phyloP scores from a whole-genome alignment of 2,113 vertebrate genomes.

The Anguilla japonica region DNA sequence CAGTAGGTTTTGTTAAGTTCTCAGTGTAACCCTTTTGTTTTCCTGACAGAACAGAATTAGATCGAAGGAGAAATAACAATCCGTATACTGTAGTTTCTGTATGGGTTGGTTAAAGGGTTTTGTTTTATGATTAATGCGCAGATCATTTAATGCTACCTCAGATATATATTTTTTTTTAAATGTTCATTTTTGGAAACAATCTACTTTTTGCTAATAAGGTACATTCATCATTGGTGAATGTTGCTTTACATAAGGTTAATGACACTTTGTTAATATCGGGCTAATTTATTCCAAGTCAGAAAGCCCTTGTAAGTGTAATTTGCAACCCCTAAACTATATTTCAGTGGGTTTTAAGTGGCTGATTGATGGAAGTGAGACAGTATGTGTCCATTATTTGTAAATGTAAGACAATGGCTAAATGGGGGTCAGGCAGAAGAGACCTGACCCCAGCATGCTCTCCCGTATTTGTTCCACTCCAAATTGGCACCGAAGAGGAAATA shows the following conservation, averaged over 20 bases:
- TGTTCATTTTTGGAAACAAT: conserved; percentile 71
- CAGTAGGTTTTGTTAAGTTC: not conserved
- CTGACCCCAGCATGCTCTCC: conserved; percentile 43
- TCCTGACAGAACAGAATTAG: not conserved
- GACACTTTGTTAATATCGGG: conserved; percentile 71
- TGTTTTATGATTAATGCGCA: conserved; percentile 71
- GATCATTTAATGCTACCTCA: conserved; percentile 65
- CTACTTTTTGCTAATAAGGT: conserved; percentile 73
- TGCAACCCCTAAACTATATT: conserved; percentile 61
- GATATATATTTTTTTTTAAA: conserved; percentile 66
- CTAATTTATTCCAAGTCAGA: conserved; percentile 70
- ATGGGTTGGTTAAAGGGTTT: conserved; percentile 10
- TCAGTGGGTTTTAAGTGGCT: conserved; percentile 40
- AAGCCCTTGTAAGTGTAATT: conserved; percentile 63
- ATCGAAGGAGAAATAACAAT: conserved; percentile 38
- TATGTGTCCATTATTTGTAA: conserved; percentile 71
- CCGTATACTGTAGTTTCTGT: conserved; percentile 46
- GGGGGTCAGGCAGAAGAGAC: conserved; percentile 55
- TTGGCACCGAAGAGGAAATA: not conserved
- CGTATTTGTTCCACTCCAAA: not conserved
- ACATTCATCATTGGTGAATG: conserved; percentile 69
- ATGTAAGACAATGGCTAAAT: conserved; percentile 63
- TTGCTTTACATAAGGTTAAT: conserved; percentile 76
- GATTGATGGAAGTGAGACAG: conserved; percentile 70
- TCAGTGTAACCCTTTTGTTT: not conserved